Evolutionary conservation across 2,888 invertebrate genomes (phyloP).

Genomic region (Alloplasta piceator): DNA sequence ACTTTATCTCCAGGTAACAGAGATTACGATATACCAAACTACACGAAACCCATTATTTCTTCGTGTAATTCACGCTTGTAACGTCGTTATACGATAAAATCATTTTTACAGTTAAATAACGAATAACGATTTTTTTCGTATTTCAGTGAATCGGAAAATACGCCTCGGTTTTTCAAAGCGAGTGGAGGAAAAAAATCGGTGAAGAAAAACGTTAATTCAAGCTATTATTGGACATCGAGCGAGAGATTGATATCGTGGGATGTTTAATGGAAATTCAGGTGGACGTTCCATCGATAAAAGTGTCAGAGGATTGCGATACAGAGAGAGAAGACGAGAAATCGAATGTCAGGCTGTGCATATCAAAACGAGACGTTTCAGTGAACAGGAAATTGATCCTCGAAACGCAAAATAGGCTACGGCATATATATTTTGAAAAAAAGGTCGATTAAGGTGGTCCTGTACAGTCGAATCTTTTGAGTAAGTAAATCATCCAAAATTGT

Average conservation of each 20-base stretch:
- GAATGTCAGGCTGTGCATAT: constrained; percentile 24
- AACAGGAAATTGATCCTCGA: constrained; percentile 42
- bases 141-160: background rate
- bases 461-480: too few relatives aligned
- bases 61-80: background rate
- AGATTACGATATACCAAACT: constrained; percentile 34
- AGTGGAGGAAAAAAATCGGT: background rate
- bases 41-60: background rate
- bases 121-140: background rate
- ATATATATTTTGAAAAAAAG: constrained; percentile 6
- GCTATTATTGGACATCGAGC: background rate
- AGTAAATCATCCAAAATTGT: too few relatives aligned
- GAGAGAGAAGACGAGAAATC: constrained; percentile 16
- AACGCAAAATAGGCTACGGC: constrained; percentile 30
- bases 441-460: constrained; percentile 6
- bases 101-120: background rate
- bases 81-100: constrained; percentile 25
- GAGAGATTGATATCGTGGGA: background rate
- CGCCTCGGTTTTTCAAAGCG: too few relatives aligned
- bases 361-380: constrained; percentile 11
- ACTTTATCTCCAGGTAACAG: constrained; percentile 39
- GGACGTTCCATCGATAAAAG: constrained; percentile 3
- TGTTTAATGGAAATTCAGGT: background rate
- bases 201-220: constrained; percentile 9
- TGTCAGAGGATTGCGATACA: background rate